Percentiles rank a stretch among this genome's conserved stretches.
Evolutionary conservation across 1,140 invertebrate species (phyloP).

Genomic region (Agraylea sexmaculata): DNA sequence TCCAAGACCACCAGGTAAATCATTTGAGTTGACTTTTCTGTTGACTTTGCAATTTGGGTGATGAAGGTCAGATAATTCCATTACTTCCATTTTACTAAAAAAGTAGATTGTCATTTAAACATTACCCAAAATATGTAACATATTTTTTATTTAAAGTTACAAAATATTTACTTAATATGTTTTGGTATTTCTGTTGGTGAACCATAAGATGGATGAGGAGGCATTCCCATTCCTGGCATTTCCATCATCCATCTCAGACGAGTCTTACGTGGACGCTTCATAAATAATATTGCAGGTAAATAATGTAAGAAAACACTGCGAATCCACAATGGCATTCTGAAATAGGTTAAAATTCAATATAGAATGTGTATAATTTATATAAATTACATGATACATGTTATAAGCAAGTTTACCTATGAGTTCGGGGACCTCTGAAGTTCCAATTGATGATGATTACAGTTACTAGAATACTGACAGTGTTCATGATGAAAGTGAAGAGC

Average conservation of each 20-base stretch:
- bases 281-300: slow-evolving; percentile 72
- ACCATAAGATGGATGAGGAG: slow-evolving; percentile 62
- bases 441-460: slow-evolving; percentile 99
- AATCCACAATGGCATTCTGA: slow-evolving; percentile 89
- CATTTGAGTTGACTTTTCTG: slow-evolving; percentile 63
- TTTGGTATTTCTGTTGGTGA: slow-evolving; percentile 70
- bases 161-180: slow-evolving; percentile 47
- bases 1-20: slow-evolving; percentile 39
- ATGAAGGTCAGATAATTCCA: slow-evolving; percentile 89
- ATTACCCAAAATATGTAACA: slow-evolving; percentile 8
- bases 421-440: slow-evolving; percentile 92
- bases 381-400: background rate
- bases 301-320: slow-evolving; percentile 88
- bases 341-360: slow-evolving; percentile 12
- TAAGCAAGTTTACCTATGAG: slow-evolving; percentile 44
- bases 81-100: slow-evolving; percentile 73
- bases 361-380: background rate
- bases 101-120: slow-evolving; percentile 1
- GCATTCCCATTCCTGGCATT: slow-evolving; percentile 75
- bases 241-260: slow-evolving; percentile 94
- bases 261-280: slow-evolving; percentile 87
- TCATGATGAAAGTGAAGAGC: slow-evolving; percentile 99
- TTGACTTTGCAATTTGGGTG: slow-evolving; percentile 94
- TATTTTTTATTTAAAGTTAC: background rate
- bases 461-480: slow-evolving; percentile 96